phyloP scores from a whole-genome alignment of 2,113 vertebrate species.

The Anseranas semipalmata region DNA sequence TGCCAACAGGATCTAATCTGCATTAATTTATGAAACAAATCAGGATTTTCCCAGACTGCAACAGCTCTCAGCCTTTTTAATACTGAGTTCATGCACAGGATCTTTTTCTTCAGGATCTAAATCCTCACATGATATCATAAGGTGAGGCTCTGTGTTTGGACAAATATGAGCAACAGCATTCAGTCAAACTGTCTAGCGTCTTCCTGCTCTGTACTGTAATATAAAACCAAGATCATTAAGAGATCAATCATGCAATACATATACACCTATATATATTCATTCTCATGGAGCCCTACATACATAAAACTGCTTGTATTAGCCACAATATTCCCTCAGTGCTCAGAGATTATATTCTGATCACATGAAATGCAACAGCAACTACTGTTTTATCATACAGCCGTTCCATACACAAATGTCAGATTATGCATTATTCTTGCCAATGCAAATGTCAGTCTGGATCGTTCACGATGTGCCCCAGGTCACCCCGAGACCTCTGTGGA shows the following conservation, averaged over 20 bases:
- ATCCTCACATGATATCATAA: neutral
- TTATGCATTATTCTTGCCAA: constrained; percentile 12
- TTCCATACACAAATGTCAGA: constrained; percentile 32
- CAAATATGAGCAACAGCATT: neutral
- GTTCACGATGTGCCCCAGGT: neutral
- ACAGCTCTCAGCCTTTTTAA: neutral
- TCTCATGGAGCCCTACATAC: neutral
- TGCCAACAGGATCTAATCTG: neutral
- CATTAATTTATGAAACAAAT: neutral
- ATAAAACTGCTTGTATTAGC: neutral
- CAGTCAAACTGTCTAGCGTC: neutral
- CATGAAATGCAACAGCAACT: neutral
- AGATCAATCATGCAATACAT: neutral
- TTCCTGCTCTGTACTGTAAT: neutral
- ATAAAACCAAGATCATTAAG: neutral
- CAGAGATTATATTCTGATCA: neutral
- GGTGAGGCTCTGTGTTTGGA: neutral
- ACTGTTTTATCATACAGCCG: neutral
- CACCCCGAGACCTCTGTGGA: neutral
- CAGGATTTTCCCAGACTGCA: neutral
- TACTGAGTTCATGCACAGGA: neutral
- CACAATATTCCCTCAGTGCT: neutral
- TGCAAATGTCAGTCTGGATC: constrained; percentile 6
- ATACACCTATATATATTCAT: neutral
- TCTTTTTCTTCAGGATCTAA: neutral